Conservation (phyloP, 2,113 vertebrate species). For the Istiophorus platypterus region DNA sequence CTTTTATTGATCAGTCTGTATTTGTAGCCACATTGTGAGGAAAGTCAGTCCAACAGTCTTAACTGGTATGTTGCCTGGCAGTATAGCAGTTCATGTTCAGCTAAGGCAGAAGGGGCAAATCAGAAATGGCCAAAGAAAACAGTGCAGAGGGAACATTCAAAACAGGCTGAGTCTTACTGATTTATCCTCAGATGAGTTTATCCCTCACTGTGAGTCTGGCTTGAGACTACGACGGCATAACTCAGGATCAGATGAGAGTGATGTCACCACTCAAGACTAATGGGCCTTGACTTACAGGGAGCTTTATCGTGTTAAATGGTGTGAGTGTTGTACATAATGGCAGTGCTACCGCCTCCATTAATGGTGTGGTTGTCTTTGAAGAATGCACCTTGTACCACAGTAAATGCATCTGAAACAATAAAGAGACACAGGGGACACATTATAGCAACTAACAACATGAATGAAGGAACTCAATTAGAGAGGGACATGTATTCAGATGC, state of each 20-base stretch:
- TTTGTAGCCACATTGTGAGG: neutral
- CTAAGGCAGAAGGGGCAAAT: conserved; percentile 41
- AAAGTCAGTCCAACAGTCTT: conserved; percentile 26
- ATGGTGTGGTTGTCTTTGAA: conserved; percentile 42
- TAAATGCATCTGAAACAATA: neutral
- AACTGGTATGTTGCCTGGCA: conserved; percentile 20
- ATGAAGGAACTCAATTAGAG: neutral
- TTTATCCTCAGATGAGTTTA: conserved; percentile 60
- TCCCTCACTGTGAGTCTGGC: conserved; percentile 44
- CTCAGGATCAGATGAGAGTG: conserved; percentile 51
- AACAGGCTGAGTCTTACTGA: conserved; percentile 38
- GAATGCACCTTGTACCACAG: neutral
- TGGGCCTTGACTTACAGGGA: conserved; percentile 52
- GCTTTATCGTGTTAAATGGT: conserved; percentile 68
- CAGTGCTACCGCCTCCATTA: conserved; percentile 27
- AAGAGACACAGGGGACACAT: neutral
- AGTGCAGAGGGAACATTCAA: conserved; percentile 9
- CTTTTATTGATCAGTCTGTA: neutral
- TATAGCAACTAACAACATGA: neutral
- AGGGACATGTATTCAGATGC: neutral
- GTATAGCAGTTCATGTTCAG: neutral
- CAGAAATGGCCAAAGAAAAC: conserved; percentile 38
- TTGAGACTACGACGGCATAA: conserved; percentile 47
- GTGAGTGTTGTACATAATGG: conserved; percentile 59
- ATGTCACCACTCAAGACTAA: conserved; percentile 72